A percentile compares a stretch with the other conserved stretches of the same genome.
phyloP scores from a whole-genome alignment of 2,888 invertebrate genomes.

The Junonia oenone region DNA sequence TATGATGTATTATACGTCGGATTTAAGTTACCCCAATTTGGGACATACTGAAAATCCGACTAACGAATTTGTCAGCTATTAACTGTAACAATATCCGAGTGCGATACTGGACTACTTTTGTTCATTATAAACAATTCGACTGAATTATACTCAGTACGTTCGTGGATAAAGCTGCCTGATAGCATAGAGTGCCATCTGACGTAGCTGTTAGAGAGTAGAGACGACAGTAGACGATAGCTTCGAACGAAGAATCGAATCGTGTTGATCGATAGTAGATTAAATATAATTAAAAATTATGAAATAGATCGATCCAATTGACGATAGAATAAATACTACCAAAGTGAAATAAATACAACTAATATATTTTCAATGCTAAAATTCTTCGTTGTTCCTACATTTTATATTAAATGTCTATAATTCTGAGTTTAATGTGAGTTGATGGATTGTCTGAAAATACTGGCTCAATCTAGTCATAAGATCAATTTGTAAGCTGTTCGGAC shows the following conservation, averaged over 20 bases:
- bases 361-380: slow-evolving; percentile 48
- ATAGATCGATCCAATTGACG: slow-evolving; percentile 39
- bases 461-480: slow-evolving; percentile 80
- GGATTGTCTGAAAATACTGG: slow-evolving; percentile 66
- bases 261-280: slow-evolving; percentile 63
- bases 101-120: not conserved
- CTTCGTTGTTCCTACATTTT: slow-evolving; percentile 71
- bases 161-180: slow-evolving; percentile 49
- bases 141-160: slow-evolving; percentile 28
- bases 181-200: slow-evolving; percentile 75
- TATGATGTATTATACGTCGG: not conserved
- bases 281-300: slow-evolving; percentile 52
- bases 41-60: not conserved
- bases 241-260: slow-evolving; percentile 69
- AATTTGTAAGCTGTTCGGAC: slow-evolving; percentile 67
- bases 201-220: slow-evolving; percentile 65
- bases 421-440: slow-evolving; percentile 52
- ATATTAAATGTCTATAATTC: slow-evolving; percentile 71
- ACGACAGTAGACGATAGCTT: slow-evolving; percentile 58
- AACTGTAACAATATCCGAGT: not conserved
- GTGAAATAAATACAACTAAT: slow-evolving; percentile 38
- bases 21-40: not conserved
- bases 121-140: slow-evolving; percentile 32
- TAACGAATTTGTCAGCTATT: not conserved
- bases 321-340: slow-evolving; percentile 29